Base-by-base conservation (phyloP, 30 jellyfish, hydroid and myxozoan species). In the Rhopilema esculentum region DNA sequence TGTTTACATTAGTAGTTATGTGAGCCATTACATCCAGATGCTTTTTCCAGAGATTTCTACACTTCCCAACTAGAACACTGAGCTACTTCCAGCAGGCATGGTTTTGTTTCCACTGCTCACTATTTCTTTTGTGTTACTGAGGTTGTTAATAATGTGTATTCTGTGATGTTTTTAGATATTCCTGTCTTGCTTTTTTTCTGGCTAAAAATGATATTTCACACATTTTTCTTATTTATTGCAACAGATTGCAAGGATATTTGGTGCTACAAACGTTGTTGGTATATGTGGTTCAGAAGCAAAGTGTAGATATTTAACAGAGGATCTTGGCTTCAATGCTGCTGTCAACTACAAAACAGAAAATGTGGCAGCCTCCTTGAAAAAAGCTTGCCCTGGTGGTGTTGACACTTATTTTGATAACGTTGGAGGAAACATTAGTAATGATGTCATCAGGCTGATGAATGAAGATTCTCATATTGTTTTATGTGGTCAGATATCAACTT, bases 271-370 rank as follows among this genome's bases (percentile, higher is more conserved):
- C 48, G 87, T 87, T 7, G 70, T 87, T 76, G 96, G 96, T 30
- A 87, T 87, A 22, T 87, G 96, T 70, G 96, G 96, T 22, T 69
- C 91, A 50, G 89, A 76, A n/a, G 86, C 75, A 8, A 87, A 87
- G 66, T 87, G 96, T 63, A 67, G 66, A 25, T 25, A 31, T 17
- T 25, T 87, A 16, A 31, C 23, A 31, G 86, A 77, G 0, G 91
- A 78, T n/a, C 81, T 87, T 15, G 75, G 77, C 8, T 87, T 87
- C 62, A 66, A 53, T 63, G 85, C 77, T 27, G 96, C 91, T 26
- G 66, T 76, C 28, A 87, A 87, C 71, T 87, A 87, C 85, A 77
- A 87, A 49, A 76, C 87, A 1, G 89, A 87, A 20, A 51, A 87
- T 53, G 64, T 87, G 66, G 50, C 75, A 33, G 80, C 29, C 0